Base-by-base conservation (phyloP, 2,888 invertebrate species). In the Tigriopus californicus region DNA sequence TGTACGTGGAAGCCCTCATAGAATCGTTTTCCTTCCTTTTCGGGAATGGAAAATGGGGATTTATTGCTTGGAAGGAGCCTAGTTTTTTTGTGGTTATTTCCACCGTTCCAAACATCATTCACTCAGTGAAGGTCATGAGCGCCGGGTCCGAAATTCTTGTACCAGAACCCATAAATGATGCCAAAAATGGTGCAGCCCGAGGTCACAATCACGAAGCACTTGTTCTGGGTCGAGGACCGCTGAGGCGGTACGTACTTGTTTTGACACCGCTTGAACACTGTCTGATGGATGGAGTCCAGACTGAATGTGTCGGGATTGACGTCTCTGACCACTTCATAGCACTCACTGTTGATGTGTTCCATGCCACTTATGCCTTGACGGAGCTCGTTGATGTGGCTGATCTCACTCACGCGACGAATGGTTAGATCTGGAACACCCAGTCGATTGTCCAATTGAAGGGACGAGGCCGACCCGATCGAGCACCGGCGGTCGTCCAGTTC, bases 161-260 rank as follows among this genome's bases (percentile, higher is more conserved):
- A 54, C 54, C 54, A 54, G 15, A 54, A 54, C 11, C 20, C 24
- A 41, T 54, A 54, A 15, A 54, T 15, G 40, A 54, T 54, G 8
- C 54, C 54, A 15, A 54, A n/a, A 8, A 54, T 18, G 8, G 54
- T 54, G 41, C 15, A 54, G 1, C 41, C 42, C n/a, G 18, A 18
- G 41, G 54, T 54, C 6, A 54, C 18, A n/a, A 54, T 18, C 15
- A 54, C 54, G 40, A 54, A 54, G 54, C 54, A 54, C 6, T 54
- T 54, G 41, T 54, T 54, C 6, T n/a, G 15, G 8, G 22, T 40
- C 13, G 54, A 40, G 41, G 54, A 54, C 6, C 42, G n/a, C 18
- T 54, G 54, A 20, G 54, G 54, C 33, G 54, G 54, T 10, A 54
- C 41, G 40, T 54, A 54, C 54, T 54, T 54, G 41, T 54, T 54